These are phyloP conservation scores for Apantesis nais DNA, from an alignment of 2,888 invertebrate genomes.

Conservation along the genomic window DNA sequence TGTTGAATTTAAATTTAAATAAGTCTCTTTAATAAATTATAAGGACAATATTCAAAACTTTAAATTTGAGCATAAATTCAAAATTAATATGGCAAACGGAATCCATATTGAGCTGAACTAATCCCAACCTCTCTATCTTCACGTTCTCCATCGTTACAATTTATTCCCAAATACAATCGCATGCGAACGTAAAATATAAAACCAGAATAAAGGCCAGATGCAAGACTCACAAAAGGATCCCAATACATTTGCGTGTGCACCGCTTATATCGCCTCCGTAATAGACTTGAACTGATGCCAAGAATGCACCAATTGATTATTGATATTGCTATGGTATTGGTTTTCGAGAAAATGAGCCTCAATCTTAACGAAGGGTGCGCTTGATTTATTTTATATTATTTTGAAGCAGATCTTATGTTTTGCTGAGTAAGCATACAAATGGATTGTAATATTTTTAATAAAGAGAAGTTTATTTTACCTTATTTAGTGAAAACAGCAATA, in stretches of 20 bases:
- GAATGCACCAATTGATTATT: constrained; percentile 85
- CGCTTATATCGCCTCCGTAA: constrained; percentile 68
- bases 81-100: constrained; percentile 11
- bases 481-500: background rate
- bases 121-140: constrained; percentile 32
- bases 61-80: constrained; percentile 12
- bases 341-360: constrained; percentile 69
- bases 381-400: constrained; percentile 48
- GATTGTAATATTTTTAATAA: constrained; percentile 12
- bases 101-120: constrained; percentile 34
- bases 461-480: constrained; percentile 1
- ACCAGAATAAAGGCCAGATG: constrained; percentile 59
- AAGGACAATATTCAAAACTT: background rate
- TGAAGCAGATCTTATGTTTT: constrained; percentile 27
- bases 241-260: constrained; percentile 74
- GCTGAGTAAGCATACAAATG: constrained; percentile 32
- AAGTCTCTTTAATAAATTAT: too few relatives aligned
- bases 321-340: constrained; percentile 82
- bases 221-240: constrained; percentile 68
- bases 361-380: constrained; percentile 58
- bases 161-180: constrained; percentile 42
- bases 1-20: too few relatives aligned
- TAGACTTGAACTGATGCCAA: constrained; percentile 83
- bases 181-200: constrained; percentile 48
- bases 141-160: constrained; percentile 39